Percentiles rank a stretch among this genome's conserved stretches.
phyloP scores from a whole-genome alignment of 1,140 invertebrate genomes.

The Cotesia glomerata region DNA sequence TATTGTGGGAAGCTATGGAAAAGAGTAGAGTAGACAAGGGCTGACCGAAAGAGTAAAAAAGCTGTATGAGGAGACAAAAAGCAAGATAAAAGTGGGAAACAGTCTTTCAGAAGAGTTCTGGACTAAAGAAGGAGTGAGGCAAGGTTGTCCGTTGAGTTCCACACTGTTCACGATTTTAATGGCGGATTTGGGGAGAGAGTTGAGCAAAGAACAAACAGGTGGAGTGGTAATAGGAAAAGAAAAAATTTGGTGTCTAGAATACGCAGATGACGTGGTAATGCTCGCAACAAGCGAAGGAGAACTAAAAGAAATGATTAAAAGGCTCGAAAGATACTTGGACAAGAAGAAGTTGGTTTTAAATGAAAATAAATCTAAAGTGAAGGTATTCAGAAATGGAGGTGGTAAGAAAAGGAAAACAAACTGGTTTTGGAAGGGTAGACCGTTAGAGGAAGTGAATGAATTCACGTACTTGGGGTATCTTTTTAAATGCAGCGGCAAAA shows the following conservation, averaged over 20 bases:
- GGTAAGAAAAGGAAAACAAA: slow-evolving; percentile 3
- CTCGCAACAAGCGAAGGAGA: slow-evolving; percentile 6
- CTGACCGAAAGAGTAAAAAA: slow-evolving; percentile 24
- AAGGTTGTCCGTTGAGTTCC: slow-evolving; percentile 23
- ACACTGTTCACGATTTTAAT: slow-evolving; percentile 27
- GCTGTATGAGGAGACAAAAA: slow-evolving; percentile 28
- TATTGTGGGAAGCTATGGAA: slow-evolving; percentile 26
- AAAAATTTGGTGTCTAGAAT: slow-evolving; percentile 22
- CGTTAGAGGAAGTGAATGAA: slow-evolving; percentile 22
- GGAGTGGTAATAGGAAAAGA: slow-evolving; percentile 18
- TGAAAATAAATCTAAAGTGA: slow-evolving; percentile 25
- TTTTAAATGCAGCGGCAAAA: slow-evolving; percentile 5
- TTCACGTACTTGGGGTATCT: slow-evolving; percentile 24
- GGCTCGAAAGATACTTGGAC: slow-evolving; percentile 10
- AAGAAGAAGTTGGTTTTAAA: slow-evolving; percentile 16
- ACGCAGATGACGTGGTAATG: slow-evolving; percentile 25
- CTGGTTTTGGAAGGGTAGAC: slow-evolving; percentile 16
- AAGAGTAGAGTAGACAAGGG: slow-evolving; percentile 14
- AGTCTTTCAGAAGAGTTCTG: slow-evolving; percentile 1
- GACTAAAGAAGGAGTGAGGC: slow-evolving; percentile 24
- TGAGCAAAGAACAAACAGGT: slow-evolving; percentile 14
- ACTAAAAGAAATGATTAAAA: slow-evolving; percentile 15
- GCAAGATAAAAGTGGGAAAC: slow-evolving; percentile 3
- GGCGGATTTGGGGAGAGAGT: slow-evolving; percentile 15
- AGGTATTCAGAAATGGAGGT: slow-evolving; percentile 21